Conservation (phyloP, 2,797 vertebrate genomes). For the Mus spretus region DNA sequence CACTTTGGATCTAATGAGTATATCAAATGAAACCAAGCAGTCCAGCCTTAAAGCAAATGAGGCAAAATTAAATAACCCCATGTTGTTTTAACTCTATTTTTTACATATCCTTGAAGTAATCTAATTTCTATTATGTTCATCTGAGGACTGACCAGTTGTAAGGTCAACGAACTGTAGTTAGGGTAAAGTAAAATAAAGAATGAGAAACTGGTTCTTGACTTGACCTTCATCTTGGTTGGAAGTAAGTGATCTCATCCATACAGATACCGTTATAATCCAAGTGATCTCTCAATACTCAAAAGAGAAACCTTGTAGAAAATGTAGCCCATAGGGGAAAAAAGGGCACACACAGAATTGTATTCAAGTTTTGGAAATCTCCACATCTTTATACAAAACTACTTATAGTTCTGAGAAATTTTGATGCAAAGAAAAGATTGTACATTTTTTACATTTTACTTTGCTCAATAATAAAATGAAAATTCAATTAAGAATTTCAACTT, state of each 20-base stretch:
- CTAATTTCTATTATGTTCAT: background rate
- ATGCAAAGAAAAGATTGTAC: background rate
- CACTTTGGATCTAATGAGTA: background rate
- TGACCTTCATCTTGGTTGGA: conserved; percentile 2
- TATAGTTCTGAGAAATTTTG: background rate
- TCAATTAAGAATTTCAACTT: conserved; percentile 41
- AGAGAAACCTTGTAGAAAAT: background rate
- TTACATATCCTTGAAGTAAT: conserved; percentile 45
- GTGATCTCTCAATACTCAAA: background rate
- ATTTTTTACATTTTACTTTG: conserved; percentile 14
- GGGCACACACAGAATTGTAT: background rate
- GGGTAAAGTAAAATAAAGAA: conserved; percentile 6
- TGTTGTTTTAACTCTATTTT: conserved; percentile 15
- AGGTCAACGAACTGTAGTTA: background rate
- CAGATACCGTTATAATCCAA: background rate
- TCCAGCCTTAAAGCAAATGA: background rate
- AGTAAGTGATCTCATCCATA: background rate
- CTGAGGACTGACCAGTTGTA: background rate
- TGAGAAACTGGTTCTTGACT: background rate
- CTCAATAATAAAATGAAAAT: conserved; percentile 1
- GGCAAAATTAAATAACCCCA: background rate
- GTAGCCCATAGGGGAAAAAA: background rate
- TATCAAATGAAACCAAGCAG: background rate
- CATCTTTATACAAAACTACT: background rate
- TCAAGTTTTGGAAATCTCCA: background rate